phyloP scores from a whole-genome alignment of 2,797 vertebrate species.

The Cyclura pinguis region DNA sequence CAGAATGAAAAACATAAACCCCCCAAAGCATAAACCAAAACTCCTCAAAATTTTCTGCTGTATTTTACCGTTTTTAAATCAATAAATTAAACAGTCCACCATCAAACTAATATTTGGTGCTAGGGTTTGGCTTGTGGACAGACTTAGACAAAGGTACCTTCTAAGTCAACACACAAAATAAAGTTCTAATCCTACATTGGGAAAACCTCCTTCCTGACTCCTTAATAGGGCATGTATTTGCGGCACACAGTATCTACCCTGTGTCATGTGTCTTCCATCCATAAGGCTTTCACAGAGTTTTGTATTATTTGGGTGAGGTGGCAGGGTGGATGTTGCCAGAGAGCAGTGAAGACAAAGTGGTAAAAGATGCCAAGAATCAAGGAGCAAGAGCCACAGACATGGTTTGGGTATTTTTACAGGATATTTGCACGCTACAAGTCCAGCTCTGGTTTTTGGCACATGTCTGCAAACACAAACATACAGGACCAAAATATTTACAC shows the following conservation, averaged over 20 bases:
- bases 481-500: neutral
- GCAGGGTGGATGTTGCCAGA: no score
- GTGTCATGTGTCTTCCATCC: no score
- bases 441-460: conserved; percentile 1
- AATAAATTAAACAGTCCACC: conserved; percentile 36
- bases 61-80: conserved; percentile 48
- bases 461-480: neutral
- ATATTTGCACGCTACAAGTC: neutral
- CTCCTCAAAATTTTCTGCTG: neutral
- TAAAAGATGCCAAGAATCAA: neutral
- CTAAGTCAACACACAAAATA: neutral
- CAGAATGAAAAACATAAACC: no score
- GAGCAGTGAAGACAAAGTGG: no score
- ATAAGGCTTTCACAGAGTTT: no score
- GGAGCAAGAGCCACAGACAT: neutral
- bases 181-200: neutral
- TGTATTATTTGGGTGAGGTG: no score
- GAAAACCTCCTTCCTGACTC: neutral
- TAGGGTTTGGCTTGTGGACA: conserved; percentile 60
- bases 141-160: conserved; percentile 33
- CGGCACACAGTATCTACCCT: neutral
- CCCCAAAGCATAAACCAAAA: no score
- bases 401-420: neutral
- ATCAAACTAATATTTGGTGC: conserved; percentile 38
- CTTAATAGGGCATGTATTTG: neutral